Evolutionary conservation across 1,140 invertebrate genomes (phyloP), one percentile per base, ranked within the genome.

Genomic region (Conopomorpha cramerella): DNA sequence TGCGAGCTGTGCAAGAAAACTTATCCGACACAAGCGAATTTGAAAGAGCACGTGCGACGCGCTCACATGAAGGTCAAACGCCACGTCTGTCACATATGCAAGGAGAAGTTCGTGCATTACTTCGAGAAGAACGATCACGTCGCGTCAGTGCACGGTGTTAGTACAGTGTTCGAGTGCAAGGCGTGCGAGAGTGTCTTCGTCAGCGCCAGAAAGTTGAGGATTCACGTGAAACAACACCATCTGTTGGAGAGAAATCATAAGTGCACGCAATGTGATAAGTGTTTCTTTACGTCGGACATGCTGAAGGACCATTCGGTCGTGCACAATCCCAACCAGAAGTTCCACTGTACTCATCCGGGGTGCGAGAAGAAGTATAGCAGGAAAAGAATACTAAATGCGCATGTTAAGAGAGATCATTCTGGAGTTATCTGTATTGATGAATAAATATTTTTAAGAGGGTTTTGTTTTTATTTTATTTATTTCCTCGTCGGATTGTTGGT

Each of bases 351-450:
- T n/a, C n/a, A n/a, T n/a, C n/a, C 61, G 8, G 43, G 54, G 3
- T 73, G 79, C 28, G 54, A 67, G 8, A 82, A 78, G 30, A 55
- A 58, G 11, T 80, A 73, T 17, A 39, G 52, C 0, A 71, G 76
- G 10, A 72, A 62, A 28, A 76, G 61, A 25, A n/a, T n/a, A n/a
- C n/a, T n/a, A n/a, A n/a, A n/a, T n/a, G n/a, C n/a, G n/a, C n/a
- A n/a, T n/a, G n/a, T n/a, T n/a, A n/a, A n/a, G n/a, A n/a, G n/a
- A n/a, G n/a, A n/a, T n/a, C n/a, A n/a, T n/a, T n/a, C n/a, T n/a
- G n/a, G n/a, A n/a, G n/a, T n/a, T n/a, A n/a, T n/a, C n/a, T n/a
- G n/a, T n/a, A n/a, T n/a, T n/a, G n/a, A n/a, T n/a, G n/a, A n/a
- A n/a, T n/a, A n/a, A n/a, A n/a, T n/a, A n/a, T n/a, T n/a, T n/a